A percentile compares a stretch with the other conserved stretches of the same genome.
Conservation (phyloP, 1,140 invertebrate species). For the Marisa cornuarietis region DNA sequence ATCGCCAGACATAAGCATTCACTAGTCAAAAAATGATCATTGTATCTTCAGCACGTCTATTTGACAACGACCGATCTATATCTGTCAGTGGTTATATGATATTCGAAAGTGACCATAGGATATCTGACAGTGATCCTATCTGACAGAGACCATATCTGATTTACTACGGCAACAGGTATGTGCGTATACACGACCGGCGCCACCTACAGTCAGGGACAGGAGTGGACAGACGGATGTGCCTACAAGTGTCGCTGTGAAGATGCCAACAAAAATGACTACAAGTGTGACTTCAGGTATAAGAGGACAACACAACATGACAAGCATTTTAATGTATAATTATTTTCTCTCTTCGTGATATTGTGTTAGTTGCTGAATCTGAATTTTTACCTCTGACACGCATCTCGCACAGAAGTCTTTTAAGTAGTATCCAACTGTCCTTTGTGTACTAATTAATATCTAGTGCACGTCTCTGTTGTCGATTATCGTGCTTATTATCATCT, state of each 20-base stretch:
- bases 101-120: not conserved
- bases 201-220: conserved; percentile 35
- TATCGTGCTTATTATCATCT: not conserved
- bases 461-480: no score
- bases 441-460: no score
- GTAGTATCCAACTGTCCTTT: no score
- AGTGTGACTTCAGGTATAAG: conserved; percentile 34
- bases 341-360: no score
- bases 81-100: not conserved
- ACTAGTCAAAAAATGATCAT: no score
- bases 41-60: not conserved
- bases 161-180: conserved; percentile 26
- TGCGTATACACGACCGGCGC: conserved; percentile 38
- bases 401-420: no score
- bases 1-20: no score
- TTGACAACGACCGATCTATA: not conserved
- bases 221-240: conserved; percentile 44
- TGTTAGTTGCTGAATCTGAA: no score
- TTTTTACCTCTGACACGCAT: no score
- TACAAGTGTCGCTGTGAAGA: conserved; percentile 39
- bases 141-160: no score
- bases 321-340: no score
- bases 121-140: not conserved
- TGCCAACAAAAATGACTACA: conserved; percentile 31
- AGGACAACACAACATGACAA: not conserved